Percentiles rank a stretch among this genome's conserved stretches.
These are phyloP conservation scores for Thripadectes ignobilis DNA, from an alignment of 2,797 vertebrate species.

Conservation along the genomic window DNA sequence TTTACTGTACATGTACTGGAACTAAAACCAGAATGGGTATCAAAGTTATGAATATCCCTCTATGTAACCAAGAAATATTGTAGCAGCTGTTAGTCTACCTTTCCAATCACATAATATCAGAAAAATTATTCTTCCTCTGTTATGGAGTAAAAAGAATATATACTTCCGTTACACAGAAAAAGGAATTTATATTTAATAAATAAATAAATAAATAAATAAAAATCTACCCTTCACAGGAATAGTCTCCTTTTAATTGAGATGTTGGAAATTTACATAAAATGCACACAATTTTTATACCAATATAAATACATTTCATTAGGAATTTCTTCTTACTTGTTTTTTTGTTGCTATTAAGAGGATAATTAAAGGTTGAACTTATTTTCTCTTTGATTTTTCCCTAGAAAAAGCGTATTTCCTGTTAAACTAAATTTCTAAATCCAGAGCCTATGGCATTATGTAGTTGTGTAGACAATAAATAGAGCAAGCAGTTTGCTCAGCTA, in stretches of 20 bases:
- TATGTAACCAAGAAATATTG: background rate
- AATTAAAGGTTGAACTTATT: background rate
- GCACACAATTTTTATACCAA: accelerated
- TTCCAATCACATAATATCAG: background rate
- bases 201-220: background rate
- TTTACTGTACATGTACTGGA: background rate
- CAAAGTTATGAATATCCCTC: background rate
- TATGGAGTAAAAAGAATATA: background rate
- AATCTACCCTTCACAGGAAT: background rate
- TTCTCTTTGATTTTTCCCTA: background rate
- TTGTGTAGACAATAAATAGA: background rate
- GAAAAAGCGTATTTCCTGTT: background rate
- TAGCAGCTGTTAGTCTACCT: background rate
- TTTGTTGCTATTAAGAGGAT: background rate
- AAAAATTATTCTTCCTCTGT: background rate
- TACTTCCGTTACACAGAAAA: background rate
- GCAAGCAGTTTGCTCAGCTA: background rate
- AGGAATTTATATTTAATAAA: background rate
- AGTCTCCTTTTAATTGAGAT: background rate
- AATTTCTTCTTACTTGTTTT: background rate
- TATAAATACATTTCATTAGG: background rate
- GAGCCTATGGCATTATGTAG: background rate
- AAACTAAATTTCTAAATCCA: background rate
- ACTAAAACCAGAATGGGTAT: background rate
- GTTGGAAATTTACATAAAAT: background rate